Evolutionary conservation across 2,888 invertebrate genomes (phyloP), one percentile per base, ranked within the genome.

Genomic region (Lasius platythorax): DNA sequence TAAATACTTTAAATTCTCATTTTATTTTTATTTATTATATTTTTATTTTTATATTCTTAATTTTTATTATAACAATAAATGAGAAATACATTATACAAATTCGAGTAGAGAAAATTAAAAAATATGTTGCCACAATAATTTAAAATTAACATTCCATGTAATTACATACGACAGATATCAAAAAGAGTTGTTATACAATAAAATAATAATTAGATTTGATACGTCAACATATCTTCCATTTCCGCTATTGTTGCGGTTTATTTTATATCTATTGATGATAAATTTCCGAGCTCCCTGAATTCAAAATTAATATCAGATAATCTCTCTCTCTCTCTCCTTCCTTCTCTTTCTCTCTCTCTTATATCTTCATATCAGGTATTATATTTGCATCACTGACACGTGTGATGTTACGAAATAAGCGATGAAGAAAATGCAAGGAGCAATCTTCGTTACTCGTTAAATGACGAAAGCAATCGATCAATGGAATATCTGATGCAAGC

Each of bases 391-490:
- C 66, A 28, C 3, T 15, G 43, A 12, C 23, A 68, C 15, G 5
- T 8, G 1, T 58, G 23, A 68, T 33, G 23, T 79, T 68, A 79
- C 12, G 33, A 79, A 58, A 70, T 46, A 11, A 12, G 28, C 23
- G 6, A 33, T 12, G 6, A 0, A 33, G 33, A 58, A 68, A 43
- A 58, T 68, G 23, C 58, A 58, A 43, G 9, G 56, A 43, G 70
- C 58, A 70, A 37, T 50, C 18, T 30, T 50, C 18, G 11, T 18
- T 8, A 46, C 43, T 67, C 58, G 23, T 79, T 70, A 61, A 68
- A 43, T 78, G 56, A 68, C 43, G 68, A 58, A 43, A 3, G 33
- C 46, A 46, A 18, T 33, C 4, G 1, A 56, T 12, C 9, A 46
- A 11, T 6, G 8, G 46, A 79, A 79, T 79, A 79, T 37, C 2